phyloP scores from a whole-genome alignment of 2,113 vertebrate genomes.

The Cavia porcellus region DNA sequence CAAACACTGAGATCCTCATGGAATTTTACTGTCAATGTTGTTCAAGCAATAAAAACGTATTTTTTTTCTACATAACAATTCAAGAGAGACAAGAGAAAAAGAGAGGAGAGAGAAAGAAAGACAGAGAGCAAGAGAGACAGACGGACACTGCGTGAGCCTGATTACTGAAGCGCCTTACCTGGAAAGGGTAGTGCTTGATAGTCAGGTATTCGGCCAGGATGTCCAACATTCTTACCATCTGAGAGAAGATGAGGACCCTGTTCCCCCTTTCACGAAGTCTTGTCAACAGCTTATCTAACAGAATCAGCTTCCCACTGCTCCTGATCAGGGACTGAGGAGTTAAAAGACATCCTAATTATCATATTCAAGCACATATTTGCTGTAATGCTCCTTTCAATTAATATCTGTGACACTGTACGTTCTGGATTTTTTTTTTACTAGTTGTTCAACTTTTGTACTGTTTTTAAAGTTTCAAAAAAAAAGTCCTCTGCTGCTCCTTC shows the following conservation, averaged over 20 bases:
- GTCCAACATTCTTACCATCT: conserved; percentile 99
- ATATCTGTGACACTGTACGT: not conserved
- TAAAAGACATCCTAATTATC: conserved; percentile 74
- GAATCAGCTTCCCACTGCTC: conserved; percentile 98
- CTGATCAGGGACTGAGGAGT: conserved; percentile 92
- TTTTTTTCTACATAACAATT: not conserved
- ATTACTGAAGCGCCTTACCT: conserved; percentile 88
- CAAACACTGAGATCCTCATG: not conserved
- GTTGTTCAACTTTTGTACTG: not conserved
- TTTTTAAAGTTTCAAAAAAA: not conserved
- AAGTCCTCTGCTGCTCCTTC: not conserved
- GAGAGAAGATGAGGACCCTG: conserved; percentile 98
- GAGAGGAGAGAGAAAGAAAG: not conserved
- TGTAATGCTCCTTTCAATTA: not conserved
- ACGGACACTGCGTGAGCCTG: not conserved
- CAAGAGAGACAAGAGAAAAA: not conserved
- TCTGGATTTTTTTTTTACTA: not conserved
- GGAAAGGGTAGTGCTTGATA: conserved; percentile 97
- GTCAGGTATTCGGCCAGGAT: conserved; percentile 97
- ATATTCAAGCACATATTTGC: conserved; percentile 22
- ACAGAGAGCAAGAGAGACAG: not conserved
- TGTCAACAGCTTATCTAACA: conserved; percentile 97
- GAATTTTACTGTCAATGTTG: not conserved
- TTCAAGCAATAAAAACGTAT: not conserved
- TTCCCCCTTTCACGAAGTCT: conserved; percentile 96